Conservation (phyloP, 2,113 vertebrate genomes). For the Bos taurus region ARS-UCD2.0 NC_037342.1:48260501-48261000, state of each 20-base stretch:
- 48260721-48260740: background rate
- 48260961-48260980: background rate
- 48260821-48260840: background rate
- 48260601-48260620: too few relatives aligned
- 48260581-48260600: too few relatives aligned
- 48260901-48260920: background rate
- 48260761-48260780: background rate
- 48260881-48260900: background rate
- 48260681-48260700: too few relatives aligned
- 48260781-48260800: background rate
- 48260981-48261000: background rate
- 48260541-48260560: too few relatives aligned
- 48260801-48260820: background rate
- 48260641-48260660: too few relatives aligned
- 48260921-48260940: background rate
- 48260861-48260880: background rate
- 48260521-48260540: too few relatives aligned
- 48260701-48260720: fast-evolving
- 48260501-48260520: too few relatives aligned
- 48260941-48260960: background rate
- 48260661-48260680: too few relatives aligned
- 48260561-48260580: too few relatives aligned
- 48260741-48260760: background rate
- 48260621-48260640: too few relatives aligned
- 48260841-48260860: background rate